Conservation (phyloP, 1,140 invertebrate species). For the Hypsibius dujardini region DNA sequence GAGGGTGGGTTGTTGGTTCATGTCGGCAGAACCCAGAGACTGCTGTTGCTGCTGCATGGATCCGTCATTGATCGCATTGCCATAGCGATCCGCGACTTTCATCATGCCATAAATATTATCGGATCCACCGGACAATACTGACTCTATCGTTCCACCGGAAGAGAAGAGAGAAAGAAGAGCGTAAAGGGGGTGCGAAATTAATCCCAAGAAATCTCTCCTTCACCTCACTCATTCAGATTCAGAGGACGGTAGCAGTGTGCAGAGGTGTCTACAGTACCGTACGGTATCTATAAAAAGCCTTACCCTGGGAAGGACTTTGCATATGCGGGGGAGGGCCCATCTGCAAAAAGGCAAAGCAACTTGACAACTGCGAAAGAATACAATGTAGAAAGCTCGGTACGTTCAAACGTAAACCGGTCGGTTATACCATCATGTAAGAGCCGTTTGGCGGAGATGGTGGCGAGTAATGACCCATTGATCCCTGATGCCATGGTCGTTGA, state of each 20-base stretch:
- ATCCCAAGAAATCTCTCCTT: background rate
- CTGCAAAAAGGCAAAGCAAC: background rate
- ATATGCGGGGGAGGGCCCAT: conserved; percentile 14
- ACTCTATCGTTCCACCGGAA: background rate
- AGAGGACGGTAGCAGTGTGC: background rate
- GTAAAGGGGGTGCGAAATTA: background rate
- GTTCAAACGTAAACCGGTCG: too few relatives aligned
- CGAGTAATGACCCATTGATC: background rate
- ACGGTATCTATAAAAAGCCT: background rate
- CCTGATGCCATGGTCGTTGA: background rate
- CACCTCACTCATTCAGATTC: background rate
- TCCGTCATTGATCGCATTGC: conserved; percentile 1
- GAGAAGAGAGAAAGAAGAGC: background rate
- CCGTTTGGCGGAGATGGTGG: conserved; percentile 8
- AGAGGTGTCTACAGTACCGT: background rate
- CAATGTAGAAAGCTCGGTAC: too few relatives aligned
- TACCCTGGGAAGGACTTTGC: conserved; percentile 17
- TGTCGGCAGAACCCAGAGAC: too few relatives aligned
- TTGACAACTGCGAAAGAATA: background rate
- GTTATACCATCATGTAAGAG: background rate
- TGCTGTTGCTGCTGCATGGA: background rate
- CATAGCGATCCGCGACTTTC: background rate
- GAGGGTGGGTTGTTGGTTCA: too few relatives aligned
- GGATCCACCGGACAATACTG: conserved; percentile 16
- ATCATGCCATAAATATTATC: conserved; percentile 16